A percentile compares a stretch with the other conserved stretches of the same genome.
Conservation (phyloP, 2,888 invertebrate species). For the Cryptosula pallasiana region DNA sequence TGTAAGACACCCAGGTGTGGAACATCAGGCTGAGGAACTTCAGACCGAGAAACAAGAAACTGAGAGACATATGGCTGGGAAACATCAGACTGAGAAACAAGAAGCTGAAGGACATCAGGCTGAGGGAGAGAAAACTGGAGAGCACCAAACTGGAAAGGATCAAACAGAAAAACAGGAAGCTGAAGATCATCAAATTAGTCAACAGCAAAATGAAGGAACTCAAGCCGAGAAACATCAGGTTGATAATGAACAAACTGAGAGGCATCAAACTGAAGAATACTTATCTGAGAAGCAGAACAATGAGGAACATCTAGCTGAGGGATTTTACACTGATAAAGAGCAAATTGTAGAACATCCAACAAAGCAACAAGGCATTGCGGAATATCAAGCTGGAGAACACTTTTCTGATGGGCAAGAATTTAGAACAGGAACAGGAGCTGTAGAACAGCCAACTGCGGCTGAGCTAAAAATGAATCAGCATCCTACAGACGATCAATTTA, state of each 20-base stretch:
- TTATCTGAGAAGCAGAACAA: neutral
- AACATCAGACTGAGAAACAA: too few species aligned
- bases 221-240: neutral
- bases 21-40: neutral
- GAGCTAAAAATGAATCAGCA: too few species aligned
- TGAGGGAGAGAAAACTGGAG: too few species aligned
- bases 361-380: too few species aligned
- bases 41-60: neutral
- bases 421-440: too few species aligned
- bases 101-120: too few species aligned
- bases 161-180: neutral
- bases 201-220: neutral
- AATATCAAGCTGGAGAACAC: neutral
- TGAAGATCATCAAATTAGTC: neutral
- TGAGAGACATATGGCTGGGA: neutral
- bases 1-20: too few species aligned
- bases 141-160: neutral
- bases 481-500: too few species aligned
- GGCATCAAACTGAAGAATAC: neutral
- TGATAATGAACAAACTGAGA: neutral
- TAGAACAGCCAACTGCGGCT: too few species aligned
- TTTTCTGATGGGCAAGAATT: too few species aligned
- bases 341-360: neutral
- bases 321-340: neutral
- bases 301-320: too few species aligned